Percentiles rank a stretch among this genome's conserved stretches.
These are phyloP conservation scores for Grammomys dolichurus DNA, from an alignment of 2,113 vertebrate genomes.

Conservation along the genomic window DNA sequence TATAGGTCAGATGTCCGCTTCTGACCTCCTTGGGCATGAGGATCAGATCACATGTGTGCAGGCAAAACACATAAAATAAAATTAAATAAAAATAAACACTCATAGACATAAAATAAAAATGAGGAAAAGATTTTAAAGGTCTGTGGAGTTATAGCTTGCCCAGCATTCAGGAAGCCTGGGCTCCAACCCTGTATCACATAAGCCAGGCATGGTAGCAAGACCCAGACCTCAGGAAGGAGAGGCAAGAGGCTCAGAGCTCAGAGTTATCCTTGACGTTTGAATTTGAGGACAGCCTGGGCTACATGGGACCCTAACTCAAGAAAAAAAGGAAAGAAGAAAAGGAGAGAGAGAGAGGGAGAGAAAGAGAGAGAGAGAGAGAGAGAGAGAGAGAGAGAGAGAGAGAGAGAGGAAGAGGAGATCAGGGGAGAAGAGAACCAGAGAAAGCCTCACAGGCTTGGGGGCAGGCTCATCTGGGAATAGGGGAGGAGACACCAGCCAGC, in stretches of 20 bases:
- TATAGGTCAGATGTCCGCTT: neutral
- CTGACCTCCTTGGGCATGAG: neutral
- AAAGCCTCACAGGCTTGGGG: neutral
- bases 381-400: accelerated
- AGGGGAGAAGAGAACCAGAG: neutral
- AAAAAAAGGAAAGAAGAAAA: too few species aligned
- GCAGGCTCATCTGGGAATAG: too few species aligned
- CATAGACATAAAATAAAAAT: neutral
- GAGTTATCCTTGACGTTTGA: neutral
- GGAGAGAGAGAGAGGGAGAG: neutral
- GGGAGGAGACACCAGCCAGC: too few species aligned
- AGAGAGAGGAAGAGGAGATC: too few species aligned
- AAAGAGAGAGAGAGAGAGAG: neutral
- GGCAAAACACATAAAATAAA: neutral
- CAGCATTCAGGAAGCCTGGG: neutral
- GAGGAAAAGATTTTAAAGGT: neutral
- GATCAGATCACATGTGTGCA: neutral
- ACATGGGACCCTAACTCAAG: neutral
- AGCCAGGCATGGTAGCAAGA: neutral
- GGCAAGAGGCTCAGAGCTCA: neutral
- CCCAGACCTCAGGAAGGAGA: neutral
- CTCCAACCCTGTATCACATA: neutral
- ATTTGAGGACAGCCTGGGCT: neutral
- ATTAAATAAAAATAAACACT: neutral
- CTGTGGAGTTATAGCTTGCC: too few species aligned